Base-by-base conservation (phyloP, 2,797 vertebrate species). In the Cirrhinus mrigala region DNA sequence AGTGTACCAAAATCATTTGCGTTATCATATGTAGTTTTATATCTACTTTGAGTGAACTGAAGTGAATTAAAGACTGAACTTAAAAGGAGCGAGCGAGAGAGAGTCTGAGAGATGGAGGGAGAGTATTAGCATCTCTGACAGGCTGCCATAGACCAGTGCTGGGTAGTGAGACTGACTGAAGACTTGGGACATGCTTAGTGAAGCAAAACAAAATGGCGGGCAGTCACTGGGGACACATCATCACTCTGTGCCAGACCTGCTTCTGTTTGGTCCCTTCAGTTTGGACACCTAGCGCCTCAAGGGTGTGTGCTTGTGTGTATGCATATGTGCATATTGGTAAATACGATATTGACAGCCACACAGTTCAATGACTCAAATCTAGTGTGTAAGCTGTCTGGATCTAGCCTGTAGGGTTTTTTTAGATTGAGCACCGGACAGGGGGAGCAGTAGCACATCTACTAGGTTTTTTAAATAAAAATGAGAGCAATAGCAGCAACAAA, bases 161-260 rank as follows among this genome's bases (percentile, higher is more conserved):
- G 50, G 54, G 40, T 81, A 81, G 71, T 60, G 71, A 82, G 73
- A 80, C 54, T 85, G 83, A 85, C 54, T 79, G 83, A 84, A 84
- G 82, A 73, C 83, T 58, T 79, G 68, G 62, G 37, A 64, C 78
- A 85, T 84, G 79, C 73, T 78, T 84, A 84, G 81, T 86, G 88
- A 87, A 88, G 89, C 85, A 81, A 88, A 68, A 88, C 87, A 89
- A 89, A 89, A 88, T 83, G 90, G 85, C 88, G 76, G 56, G 81
- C 74, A 70, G 75, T 86, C 85, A 86, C 46, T 62, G 18, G 81
- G 46, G 78, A 77, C 79, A 70, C 74, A 89, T 89, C 84, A 88
- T 86, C 83, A 86, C 79, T 84, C 81, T 84, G 58, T 73, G 68
- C 87, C 84, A 86, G 58, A 81, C 66, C 71, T 70, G 74, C 87